Evolutionary conservation across 1,140 invertebrate genomes (phyloP), one percentile per base, ranked within the genome.

Genomic region (Rhizoglyphus robini): DNA sequence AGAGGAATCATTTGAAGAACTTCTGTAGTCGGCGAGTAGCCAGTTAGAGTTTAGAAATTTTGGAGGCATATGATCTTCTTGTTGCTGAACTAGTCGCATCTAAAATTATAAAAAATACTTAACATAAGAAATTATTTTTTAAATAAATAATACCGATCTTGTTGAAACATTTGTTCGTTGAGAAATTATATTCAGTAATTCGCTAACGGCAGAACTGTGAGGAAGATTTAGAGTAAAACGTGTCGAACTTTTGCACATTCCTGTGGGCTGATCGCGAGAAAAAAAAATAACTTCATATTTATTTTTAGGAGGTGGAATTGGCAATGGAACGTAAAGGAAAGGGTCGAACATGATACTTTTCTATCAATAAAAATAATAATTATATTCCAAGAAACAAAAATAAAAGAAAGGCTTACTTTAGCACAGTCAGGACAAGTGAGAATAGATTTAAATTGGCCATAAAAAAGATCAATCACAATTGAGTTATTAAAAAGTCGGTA

Each of bases 291-390:
- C 73, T 20, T 73, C 69, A 51, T 70, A 32, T 29, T 51, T 49
- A 41, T 62, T 41, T 34, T 63, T 48, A 54, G 68, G 67, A 41
- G 75, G 77, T 8, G 78, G 77, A 30, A 79, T 69, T 29, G 78
- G 78, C 15, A 79, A 70, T 27, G 77, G 75, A 36, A 79, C 68
- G 60, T 76, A 76, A 25, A 78, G 68, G 70, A 79, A 79, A 34
- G 78, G 78, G 69, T 79, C 78, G 73, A 79, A 79, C 23, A 78
- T 79, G 59, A 79, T 78, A 0, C 78, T 79, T 18, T 77, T 73
- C 77, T 79, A 69, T 23, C 63, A 73, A 71, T 65, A 65, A 69
- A 64, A 64, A 30, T n/a, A 64, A 64, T 30, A 64, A 41, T 64
- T 64, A 3, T 5, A 11, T 36, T 60, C 20, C 13, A 47, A n/a